Evolutionary conservation across 2,888 invertebrate genomes (phyloP).

Genomic region (Amphipoea oculea): DNA sequence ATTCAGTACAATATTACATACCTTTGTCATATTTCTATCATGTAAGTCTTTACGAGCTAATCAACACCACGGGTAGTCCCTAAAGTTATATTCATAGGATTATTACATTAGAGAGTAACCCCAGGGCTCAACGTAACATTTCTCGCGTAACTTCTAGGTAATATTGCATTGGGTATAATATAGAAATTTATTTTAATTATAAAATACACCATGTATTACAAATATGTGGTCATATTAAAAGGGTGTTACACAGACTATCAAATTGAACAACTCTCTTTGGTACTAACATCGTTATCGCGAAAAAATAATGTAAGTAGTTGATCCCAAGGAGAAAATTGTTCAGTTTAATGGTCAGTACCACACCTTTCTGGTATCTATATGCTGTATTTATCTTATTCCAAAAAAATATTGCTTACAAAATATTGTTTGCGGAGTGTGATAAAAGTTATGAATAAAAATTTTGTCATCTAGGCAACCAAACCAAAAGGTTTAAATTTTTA

Average conservation of each 20-base stretch:
- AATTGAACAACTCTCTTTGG: background rate
- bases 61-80: conserved; percentile 22
- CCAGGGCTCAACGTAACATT: conserved; percentile 16
- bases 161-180: conserved; percentile 12
- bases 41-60: conserved; percentile 22
- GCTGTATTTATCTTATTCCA: background rate
- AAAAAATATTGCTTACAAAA: background rate
- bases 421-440: background rate
- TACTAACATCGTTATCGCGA: background rate
- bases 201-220: background rate
- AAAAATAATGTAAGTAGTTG: background rate
- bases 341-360: background rate
- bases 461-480: background rate
- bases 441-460: background rate
- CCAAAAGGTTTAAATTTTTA: no score
- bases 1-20: background rate
- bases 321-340: background rate
- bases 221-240: no score
- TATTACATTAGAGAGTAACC: conserved; percentile 41
- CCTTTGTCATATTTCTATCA: conserved; percentile 8
- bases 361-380: background rate
- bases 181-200: conserved; percentile 9
- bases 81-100: conserved; percentile 34
- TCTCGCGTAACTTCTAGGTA: conserved; percentile 1
- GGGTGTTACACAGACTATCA: background rate